phyloP scores from a whole-genome alignment of 2,797 vertebrate species.

The Platalea minor region DNA sequence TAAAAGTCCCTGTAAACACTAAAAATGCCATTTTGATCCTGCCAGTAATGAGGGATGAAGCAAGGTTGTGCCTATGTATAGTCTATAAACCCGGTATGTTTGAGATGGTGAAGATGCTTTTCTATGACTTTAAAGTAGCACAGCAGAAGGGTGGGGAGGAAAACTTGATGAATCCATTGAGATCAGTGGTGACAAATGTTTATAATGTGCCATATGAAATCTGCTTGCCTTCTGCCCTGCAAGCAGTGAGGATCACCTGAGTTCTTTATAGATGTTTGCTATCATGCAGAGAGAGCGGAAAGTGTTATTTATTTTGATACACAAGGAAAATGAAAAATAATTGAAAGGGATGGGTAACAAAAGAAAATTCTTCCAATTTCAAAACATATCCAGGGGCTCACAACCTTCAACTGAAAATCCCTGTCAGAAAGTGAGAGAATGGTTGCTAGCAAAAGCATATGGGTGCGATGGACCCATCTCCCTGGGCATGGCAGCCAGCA shows the following conservation, averaged over 20 bases:
- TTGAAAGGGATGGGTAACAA: background rate
- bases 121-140: background rate
- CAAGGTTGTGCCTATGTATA: background rate
- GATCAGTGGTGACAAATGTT: background rate
- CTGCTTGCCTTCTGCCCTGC: constrained; percentile 25
- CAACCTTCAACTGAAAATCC: background rate
- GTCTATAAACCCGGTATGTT: background rate
- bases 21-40: constrained; percentile 22
- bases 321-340: background rate
- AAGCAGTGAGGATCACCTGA: constrained; percentile 55
- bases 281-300: background rate
- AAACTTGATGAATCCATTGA: background rate
- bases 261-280: constrained; percentile 33
- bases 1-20: background rate
- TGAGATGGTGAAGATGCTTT: background rate
- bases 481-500: background rate
- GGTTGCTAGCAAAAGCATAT: fast-evolving
- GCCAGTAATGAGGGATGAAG: background rate
- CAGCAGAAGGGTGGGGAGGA: background rate
- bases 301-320: background rate
- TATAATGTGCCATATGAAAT: background rate
- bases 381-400: background rate
- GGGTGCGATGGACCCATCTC: no score
- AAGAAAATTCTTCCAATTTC: background rate
- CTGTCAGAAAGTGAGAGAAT: background rate